Evolutionary conservation across 2,113 vertebrate genomes (phyloP), one percentile per base, ranked within the genome.

Genomic region (Hepsetus odoe): DNA sequence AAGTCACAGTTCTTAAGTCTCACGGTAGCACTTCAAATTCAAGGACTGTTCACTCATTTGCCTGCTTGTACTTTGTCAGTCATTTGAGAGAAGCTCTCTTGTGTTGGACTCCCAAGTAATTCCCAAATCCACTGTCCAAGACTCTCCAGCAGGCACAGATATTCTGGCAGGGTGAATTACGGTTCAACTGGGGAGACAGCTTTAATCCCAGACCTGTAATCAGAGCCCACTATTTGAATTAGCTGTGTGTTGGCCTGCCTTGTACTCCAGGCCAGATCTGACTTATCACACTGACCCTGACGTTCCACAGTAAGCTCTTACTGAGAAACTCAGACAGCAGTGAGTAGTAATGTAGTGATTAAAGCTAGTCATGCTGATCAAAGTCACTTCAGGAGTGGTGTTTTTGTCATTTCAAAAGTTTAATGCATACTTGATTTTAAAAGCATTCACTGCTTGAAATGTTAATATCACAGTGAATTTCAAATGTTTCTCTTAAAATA

Each of bases 321-420:
- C 24, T 62, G 51, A 80, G 74, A 78, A 64, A 75, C 44, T 35
- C 76, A 74, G 66, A 84, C 75, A 53, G 51, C 71, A 9, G 20
- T n/a, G 30, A 46, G 44, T 65, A 49, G 22, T n/a, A n/a, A n/a
- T 13, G 7, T 11, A 46, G 20, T 75, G 49, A 75, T 74, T 62
- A 46, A 35, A 74, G 42, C 42, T 44, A 14, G 13, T 16, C 20
- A 51, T 55, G 24, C 46, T 20, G 33, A 16, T 26, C 53, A 42
- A 26, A 72, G 42, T 10, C 22, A 40, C 40, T 8, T 5, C 12
- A n/a, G n/a, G n/a, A n/a, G n/a, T n/a, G n/a, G n/a, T n/a, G n/a
- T 7, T 20, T 14, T 20, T 2, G 14, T 49, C 46, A 49, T 20
- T 49, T 20, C n/a, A n/a, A n/a, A n/a, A n/a, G n/a, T n/a, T n/a